These are phyloP conservation scores for Kryptolebias marmoratus DNA, from an alignment of 2,113 vertebrate genomes.

Conservation along the genomic window DNA sequence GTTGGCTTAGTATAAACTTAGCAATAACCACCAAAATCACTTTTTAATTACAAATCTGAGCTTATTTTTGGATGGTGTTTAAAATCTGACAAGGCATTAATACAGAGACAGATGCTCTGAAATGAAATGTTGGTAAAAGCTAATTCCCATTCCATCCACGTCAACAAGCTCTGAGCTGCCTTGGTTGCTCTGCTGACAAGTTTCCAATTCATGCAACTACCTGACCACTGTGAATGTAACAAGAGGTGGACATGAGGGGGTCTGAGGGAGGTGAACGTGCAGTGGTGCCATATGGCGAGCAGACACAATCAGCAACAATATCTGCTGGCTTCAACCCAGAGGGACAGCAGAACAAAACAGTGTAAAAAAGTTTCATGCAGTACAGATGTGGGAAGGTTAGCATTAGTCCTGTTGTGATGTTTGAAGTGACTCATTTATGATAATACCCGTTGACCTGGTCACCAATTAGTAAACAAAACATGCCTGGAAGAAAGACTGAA, in stretches of 20 bases:
- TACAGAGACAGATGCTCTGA: constrained; percentile 21
- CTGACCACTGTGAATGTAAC: constrained; percentile 55
- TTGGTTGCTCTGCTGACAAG: constrained; percentile 49
- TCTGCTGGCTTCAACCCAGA: constrained; percentile 68
- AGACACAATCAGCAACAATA: constrained; percentile 74
- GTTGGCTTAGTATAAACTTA: constrained; percentile 9
- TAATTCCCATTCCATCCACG: constrained; percentile 48
- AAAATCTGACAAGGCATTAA: constrained; percentile 43
- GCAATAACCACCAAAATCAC: constrained; percentile 23
- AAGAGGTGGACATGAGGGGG: constrained; percentile 18
- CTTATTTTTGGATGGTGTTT: constrained; percentile 22
- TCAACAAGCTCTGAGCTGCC: constrained; percentile 40
- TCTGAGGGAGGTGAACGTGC: constrained; percentile 35
- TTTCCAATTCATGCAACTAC: constrained; percentile 52
- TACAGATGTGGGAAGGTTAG: constrained; percentile 10
- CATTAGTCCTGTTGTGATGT: not conserved
- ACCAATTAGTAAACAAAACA: constrained; percentile 53
- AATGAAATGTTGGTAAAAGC: constrained; percentile 49
- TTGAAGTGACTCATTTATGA: constrained; percentile 53
- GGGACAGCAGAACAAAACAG: constrained; percentile 68
- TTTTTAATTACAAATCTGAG: constrained; percentile 26
- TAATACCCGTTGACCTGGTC: constrained; percentile 36
- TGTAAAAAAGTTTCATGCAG: constrained; percentile 70
- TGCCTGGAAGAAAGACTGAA: constrained; percentile 33
- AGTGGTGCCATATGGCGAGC: constrained; percentile 73